Percentiles rank a stretch among this genome's conserved stretches.
These are phyloP conservation scores for Hephaestus fuliginosus DNA, from an alignment of 2,797 vertebrate genomes.

Conservation along the genomic window DNA sequence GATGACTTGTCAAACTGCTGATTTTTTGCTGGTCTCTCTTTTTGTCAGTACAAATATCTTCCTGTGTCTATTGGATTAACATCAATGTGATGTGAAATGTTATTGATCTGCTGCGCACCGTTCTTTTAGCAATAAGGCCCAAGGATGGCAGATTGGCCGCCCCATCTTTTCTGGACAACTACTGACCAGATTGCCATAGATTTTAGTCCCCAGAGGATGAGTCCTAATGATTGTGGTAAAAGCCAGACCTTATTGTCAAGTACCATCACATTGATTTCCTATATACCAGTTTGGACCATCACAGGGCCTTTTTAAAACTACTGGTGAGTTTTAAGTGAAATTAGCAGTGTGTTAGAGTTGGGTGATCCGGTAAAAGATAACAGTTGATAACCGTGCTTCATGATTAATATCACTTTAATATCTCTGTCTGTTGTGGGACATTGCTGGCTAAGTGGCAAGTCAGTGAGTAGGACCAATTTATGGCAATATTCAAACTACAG, in stretches of 20 bases:
- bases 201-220: background rate
- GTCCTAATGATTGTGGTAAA: background rate
- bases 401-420: background rate
- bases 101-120: background rate
- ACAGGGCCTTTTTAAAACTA: background rate
- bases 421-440: background rate
- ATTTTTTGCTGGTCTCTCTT: background rate
- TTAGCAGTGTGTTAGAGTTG: background rate
- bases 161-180: background rate
- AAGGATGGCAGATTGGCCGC: background rate
- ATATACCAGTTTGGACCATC: background rate
- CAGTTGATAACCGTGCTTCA: background rate
- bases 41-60: background rate
- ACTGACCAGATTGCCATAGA: background rate
- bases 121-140: background rate
- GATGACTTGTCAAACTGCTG: background rate
- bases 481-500: background rate
- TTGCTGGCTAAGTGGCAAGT: background rate
- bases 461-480: background rate
- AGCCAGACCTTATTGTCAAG: background rate
- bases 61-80: background rate
- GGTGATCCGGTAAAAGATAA: background rate
- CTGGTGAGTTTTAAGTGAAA: background rate
- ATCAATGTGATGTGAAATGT: background rate
- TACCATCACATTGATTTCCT: background rate